Evolutionary conservation across 2,888 invertebrate species (phyloP).

Genomic region (Drosophila lutescens): DNA sequence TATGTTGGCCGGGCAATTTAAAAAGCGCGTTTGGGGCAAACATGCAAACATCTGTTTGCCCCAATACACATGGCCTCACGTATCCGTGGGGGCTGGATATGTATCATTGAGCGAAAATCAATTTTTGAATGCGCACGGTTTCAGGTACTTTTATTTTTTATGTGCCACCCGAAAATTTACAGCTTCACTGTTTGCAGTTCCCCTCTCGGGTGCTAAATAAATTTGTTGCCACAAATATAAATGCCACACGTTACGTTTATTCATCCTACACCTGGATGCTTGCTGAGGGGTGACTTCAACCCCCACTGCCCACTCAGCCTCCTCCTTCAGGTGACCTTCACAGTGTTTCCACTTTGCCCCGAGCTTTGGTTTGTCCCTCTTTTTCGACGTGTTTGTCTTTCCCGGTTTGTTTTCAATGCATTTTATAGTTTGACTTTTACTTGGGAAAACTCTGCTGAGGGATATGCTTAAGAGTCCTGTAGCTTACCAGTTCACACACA

Average conservation of each 20-base stretch:
- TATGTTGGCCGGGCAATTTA: constrained; percentile 61
- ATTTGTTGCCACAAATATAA: constrained; percentile 75
- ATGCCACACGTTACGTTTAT: constrained; percentile 79
- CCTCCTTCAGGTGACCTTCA: constrained; percentile 71
- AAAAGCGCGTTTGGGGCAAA: constrained; percentile 51
- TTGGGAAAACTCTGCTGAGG: constrained; percentile 8
- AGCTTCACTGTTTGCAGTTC: constrained; percentile 32
- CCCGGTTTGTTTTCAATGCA: constrained; percentile 69
- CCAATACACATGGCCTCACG: constrained; percentile 2
- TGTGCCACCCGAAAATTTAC: constrained; percentile 52
- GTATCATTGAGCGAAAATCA: constrained; percentile 60
- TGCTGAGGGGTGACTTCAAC: constrained; percentile 9
- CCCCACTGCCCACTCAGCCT: neutral
- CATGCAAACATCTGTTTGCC: constrained; percentile 45
- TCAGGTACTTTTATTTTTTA: constrained; percentile 40
- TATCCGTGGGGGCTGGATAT: neutral
- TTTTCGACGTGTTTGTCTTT: constrained; percentile 41
- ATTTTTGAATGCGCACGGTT: constrained; percentile 61
- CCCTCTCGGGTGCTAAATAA: constrained; percentile 65
- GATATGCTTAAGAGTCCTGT: constrained; percentile 3
- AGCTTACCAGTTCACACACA: constrained; percentile 7
- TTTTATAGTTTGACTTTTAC: constrained; percentile 61
- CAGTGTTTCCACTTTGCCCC: constrained; percentile 31
- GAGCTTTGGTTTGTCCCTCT: constrained; percentile 24
- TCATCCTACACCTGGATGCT: constrained; percentile 61